Evolutionary conservation across 2,888 invertebrate species (phyloP).

Genomic region (Eueremaeus valkanovi): DNA sequence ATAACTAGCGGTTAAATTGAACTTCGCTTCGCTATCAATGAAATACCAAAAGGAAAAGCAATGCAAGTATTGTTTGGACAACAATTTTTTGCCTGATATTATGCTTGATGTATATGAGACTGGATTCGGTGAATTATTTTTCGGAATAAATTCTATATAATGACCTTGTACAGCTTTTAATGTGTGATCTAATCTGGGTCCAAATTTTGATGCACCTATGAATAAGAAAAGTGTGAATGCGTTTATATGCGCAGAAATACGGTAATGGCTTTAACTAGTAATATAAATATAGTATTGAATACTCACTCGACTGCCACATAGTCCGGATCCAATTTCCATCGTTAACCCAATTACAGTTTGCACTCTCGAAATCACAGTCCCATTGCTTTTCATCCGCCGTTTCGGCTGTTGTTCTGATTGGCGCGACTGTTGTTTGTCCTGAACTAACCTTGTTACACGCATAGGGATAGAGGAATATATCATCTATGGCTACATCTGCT

Average conservation of each 20-base stretch:
- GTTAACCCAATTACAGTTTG: constrained; percentile 1
- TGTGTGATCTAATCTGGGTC: constrained; percentile 30
- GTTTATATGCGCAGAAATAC: no score
- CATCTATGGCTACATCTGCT: constrained; percentile 45
- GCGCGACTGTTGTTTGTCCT: not conserved
- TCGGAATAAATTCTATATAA: not conserved
- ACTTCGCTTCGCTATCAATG: constrained; percentile 21
- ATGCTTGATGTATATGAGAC: not conserved
- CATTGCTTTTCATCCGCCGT: not conserved
- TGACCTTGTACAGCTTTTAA: not conserved
- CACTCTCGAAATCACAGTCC: constrained; percentile 34
- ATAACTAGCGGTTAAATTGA: not conserved
- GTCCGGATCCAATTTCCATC: not conserved
- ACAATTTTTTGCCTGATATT: not conserved
- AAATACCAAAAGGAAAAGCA: constrained; percentile 32
- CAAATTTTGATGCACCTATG: not conserved
- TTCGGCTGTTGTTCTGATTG: constrained; percentile 15
- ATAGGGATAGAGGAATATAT: constrained; percentile 42
- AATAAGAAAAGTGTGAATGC: no score
- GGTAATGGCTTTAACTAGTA: no score
- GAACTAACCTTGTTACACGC: no score
- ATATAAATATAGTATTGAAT: no score
- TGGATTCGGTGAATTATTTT: not conserved
- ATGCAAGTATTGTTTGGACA: not conserved
- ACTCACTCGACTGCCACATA: not conserved